Evolutionary conservation across 1,140 invertebrate genomes (phyloP).

Genomic region (Drosophila kepulauana): DNA sequence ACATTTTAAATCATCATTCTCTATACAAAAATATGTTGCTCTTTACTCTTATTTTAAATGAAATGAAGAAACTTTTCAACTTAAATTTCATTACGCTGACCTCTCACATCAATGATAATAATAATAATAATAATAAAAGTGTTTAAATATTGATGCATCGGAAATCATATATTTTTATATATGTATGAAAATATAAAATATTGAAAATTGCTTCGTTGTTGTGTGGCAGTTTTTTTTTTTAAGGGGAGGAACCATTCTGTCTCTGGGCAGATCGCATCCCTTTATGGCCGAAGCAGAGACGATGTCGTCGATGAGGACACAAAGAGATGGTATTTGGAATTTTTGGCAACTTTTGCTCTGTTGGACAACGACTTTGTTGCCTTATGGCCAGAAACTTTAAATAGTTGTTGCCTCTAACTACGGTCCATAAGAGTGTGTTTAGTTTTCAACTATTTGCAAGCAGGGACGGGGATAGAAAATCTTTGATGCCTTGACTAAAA

Average conservation of each 20-base stretch:
- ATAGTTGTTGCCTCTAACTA: conserved; percentile 37
- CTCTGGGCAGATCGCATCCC: conserved; percentile 29
- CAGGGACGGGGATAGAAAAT: conserved; percentile 4
- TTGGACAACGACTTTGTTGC: conserved; percentile 31
- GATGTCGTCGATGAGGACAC: background rate
- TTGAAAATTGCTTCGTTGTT: background rate
- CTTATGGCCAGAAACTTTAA: conserved; percentile 42
- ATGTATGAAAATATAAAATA: background rate
- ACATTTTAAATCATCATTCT: too few species aligned
- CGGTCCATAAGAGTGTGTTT: conserved; percentile 22
- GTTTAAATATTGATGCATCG: background rate
- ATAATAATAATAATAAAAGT: conserved; percentile 1
- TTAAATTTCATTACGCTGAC: background rate
- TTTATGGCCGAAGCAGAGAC: conserved; percentile 24
- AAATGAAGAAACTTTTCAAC: background rate
- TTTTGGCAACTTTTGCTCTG: conserved; percentile 31
- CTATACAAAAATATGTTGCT: too few species aligned
- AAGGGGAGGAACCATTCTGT: background rate
- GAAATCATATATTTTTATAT: background rate
- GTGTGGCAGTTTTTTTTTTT: background rate
- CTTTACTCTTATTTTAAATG: too few species aligned
- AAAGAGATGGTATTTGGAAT: conserved; percentile 10
- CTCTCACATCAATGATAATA: background rate
- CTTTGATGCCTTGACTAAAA: conserved; percentile 40
- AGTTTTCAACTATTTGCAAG: conserved; percentile 39